Evolutionary conservation across 1,140 invertebrate genomes (phyloP).

Genomic region (Anthonomus grandis): DNA sequence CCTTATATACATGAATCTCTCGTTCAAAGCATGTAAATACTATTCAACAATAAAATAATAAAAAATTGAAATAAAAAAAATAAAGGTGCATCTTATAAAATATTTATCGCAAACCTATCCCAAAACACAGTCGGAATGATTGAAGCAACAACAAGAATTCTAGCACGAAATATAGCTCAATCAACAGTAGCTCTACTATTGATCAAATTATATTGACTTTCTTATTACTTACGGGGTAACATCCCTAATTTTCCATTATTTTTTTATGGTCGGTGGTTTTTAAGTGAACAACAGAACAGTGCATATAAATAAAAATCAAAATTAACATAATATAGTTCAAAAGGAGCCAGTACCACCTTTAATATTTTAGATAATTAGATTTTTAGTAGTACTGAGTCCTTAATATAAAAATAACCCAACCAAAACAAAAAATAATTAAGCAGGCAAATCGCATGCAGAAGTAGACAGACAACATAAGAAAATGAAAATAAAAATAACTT

Average conservation of each 20-base stretch:
- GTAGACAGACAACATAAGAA: too few species aligned
- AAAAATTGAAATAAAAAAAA: conserved; percentile 5
- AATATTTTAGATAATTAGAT: background rate
- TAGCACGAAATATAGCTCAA: background rate
- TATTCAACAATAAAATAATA: conserved; percentile 10
- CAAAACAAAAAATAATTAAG: conserved; percentile 51
- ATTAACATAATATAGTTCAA: conserved; percentile 53
- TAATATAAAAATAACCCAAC: conserved; percentile 41
- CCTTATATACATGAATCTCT: too few species aligned
- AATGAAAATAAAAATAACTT: conserved; percentile 42
- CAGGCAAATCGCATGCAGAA: conserved; percentile 58
- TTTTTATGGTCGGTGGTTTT: conserved; percentile 63
- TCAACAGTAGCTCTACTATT: conserved; percentile 13
- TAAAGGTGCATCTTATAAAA: conserved; percentile 1
- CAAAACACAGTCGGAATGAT: conserved; percentile 38
- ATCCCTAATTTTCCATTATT: conserved; percentile 66
- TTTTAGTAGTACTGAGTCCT: conserved; percentile 3
- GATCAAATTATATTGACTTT: background rate
- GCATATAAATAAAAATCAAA: conserved; percentile 70
- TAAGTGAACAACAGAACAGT: conserved; percentile 66
- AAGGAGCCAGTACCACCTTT: background rate
- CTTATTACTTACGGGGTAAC: conserved; percentile 75
- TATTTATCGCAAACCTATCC: conserved; percentile 16
- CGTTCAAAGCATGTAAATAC: conserved; percentile 17
- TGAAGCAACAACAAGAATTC: conserved; percentile 11